Base-by-base conservation (phyloP, 1,140 invertebrate genomes). In the Papilio polyxenes region DNA sequence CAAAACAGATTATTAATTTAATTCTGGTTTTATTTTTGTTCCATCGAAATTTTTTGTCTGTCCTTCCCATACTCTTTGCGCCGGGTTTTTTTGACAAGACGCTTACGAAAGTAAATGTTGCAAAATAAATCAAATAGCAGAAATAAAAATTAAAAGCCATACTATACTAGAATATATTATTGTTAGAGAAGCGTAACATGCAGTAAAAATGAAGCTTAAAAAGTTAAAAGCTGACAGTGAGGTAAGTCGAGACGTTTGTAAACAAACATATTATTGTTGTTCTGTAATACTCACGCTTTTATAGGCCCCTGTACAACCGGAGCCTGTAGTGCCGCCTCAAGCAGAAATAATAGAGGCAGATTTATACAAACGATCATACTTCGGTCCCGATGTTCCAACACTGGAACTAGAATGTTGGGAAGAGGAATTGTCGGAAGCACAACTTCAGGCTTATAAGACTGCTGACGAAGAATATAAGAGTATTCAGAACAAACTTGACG, bases 391-490 rank as follows among this genome's bases (percentile, higher is more conserved):
- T 87, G 91, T 94, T 9, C 94, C 93, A 1, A 96, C 96, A 6
- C 88, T 97, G 23, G 96, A 96, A 83, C 91, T 97, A 85, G 96
- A 97, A 77, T 96, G 96, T 84, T 94, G 94, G 90, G 96, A 96
- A 75, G 96, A 97, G 69, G 96, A 96, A 69, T 89, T 97, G 0
- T 96, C 95, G 7, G 95, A 96, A 80, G 95, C 92, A 9, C 97
- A 97, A 87, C 87, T 96, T 15, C 85, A 93, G 80, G 90, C 94
- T 49, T 95, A 95, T 82, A 95, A 95, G 82, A 91, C 96, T 95
- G 95, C 93, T 82, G 88, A 96, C 88, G 95, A 95, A 80, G 96
- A 96, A 83, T 95, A 96, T 81, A 95, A 96, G 81, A 95, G 95
- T 76, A 95, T 96, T 74, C 95, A 95, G 86, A 95, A 92, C 77